phyloP scores from a whole-genome alignment of 2,113 vertebrate genomes.

The Chionis minor region DNA sequence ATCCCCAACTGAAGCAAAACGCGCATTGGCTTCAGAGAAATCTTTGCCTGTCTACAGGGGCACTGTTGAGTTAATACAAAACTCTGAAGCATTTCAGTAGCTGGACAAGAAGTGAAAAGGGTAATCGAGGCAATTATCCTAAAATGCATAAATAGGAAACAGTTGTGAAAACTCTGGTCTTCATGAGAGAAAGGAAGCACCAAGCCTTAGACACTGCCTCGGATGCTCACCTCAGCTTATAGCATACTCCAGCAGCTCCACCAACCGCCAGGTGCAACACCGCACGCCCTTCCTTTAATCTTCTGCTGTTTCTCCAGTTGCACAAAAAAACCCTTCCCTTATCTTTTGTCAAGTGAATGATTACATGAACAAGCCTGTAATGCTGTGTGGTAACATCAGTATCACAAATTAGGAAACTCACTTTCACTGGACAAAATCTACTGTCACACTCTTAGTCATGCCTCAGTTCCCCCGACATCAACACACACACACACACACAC shows the following conservation, averaged over 20 bases:
- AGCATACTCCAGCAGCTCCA: not conserved
- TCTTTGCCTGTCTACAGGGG: not conserved
- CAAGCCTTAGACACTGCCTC: not conserved
- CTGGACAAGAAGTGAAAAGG: not conserved
- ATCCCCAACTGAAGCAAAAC: not conserved
- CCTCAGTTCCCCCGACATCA: not conserved
- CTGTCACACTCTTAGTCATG: not conserved
- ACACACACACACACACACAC: accelerated
- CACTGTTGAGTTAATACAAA: not conserved
- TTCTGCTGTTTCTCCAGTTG: not conserved
- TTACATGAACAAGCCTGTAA: not conserved
- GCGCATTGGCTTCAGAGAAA: not conserved
- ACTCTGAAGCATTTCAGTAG: not conserved
- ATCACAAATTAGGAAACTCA: not conserved
- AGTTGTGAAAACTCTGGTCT: not conserved
- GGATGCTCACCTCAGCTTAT: not conserved
- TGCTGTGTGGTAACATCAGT: not conserved
- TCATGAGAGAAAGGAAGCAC: not conserved
- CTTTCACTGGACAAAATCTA: not conserved
- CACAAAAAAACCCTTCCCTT: not conserved
- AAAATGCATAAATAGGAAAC: not conserved
- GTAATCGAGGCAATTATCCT: not conserved
- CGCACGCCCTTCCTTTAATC: too few species aligned
- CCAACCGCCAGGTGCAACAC: not conserved
- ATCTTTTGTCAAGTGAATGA: not conserved